Base-by-base conservation (phyloP, 1,140 invertebrate species). In the Ips typographus region DNA sequence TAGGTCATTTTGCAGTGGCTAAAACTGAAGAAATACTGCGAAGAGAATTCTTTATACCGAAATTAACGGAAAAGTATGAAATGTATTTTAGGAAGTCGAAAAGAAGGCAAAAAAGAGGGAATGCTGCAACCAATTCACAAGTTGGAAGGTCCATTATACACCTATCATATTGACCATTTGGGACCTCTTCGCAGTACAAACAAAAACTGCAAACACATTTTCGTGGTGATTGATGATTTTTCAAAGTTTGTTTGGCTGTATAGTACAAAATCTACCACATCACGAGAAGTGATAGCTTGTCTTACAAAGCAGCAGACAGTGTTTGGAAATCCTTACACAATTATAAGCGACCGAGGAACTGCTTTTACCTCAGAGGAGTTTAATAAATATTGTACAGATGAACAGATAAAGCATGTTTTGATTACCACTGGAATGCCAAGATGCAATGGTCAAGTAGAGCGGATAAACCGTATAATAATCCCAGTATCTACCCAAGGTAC, bases 41-140 rank as follows among this genome's bases (percentile, higher is more conserved):
- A 22, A 22, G 22, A 22, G 22, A 22, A 22, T 22, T 22, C 22
- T 22, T 22, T 22, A 22, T 22, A 22, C 22, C 22, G 22, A 22
- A 22, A 22, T 22, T 22, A 0, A 22, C 22, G 22, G 1, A 77
- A 69, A 64, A 82, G 80, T 72, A 71, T 82, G 6, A 71, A 71
- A n/a, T 82, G 80, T 63, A 73, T 82, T 6, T 67, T 82, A 57
- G 73, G 75, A 3, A 73, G 72, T 7, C 77, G 71, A 36, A 82
- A 83, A 61, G 51, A 62, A 62, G 81, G 82, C 7, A 83, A 81
- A 71, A 72, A 78, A 63, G 78, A 83, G 71, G 81, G 75, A 36
- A 7, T 68, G 2, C 40, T 75, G 7, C 58, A 76, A 40, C 72
- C 73, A 2, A 69, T 77, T 38, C 3, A 42, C 6, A 76, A 77